Evolutionary conservation across 1,140 invertebrate species (phyloP).

Genomic region (Ceratoteleas bidentatus): DNA sequence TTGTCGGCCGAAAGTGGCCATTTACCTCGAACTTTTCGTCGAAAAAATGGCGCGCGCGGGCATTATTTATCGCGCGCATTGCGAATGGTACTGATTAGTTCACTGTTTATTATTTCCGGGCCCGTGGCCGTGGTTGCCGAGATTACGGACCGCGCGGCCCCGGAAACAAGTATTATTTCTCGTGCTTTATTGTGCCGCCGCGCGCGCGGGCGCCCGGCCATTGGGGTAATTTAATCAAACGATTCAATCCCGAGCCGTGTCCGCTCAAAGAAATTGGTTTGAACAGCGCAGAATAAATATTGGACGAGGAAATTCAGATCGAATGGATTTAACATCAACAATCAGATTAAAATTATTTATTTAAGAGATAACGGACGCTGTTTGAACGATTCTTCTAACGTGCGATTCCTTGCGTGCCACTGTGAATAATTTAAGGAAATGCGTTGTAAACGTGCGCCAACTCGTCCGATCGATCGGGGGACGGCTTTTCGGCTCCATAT

Average conservation of each 20-base stretch:
- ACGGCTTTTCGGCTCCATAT: too few relatives aligned
- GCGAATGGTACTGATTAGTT: slow-evolving; percentile 30
- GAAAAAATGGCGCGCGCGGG: slow-evolving; percentile 27
- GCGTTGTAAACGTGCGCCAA: background rate
- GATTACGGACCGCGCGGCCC: slow-evolving; percentile 14
- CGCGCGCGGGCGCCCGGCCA: background rate
- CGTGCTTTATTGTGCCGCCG: slow-evolving; percentile 11
- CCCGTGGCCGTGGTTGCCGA: slow-evolving; percentile 1
- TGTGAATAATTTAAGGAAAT: background rate
- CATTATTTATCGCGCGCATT: slow-evolving; percentile 36
- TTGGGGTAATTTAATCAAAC: slow-evolving; percentile 45
- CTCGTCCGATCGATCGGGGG: too few relatives aligned
- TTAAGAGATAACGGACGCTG: slow-evolving; percentile 3
- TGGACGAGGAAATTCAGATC: slow-evolving; percentile 23
- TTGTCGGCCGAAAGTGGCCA: slow-evolving; percentile 29
- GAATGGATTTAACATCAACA: slow-evolving; percentile 28
- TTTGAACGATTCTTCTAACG: slow-evolving; percentile 12
- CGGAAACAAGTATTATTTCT: slow-evolving; percentile 13
- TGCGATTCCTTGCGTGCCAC: background rate
- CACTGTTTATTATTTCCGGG: slow-evolving; percentile 40
- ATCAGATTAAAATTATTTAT: slow-evolving; percentile 35
- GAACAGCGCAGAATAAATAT: slow-evolving; percentile 21
- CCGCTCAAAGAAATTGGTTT: slow-evolving; percentile 38
- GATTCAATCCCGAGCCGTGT: slow-evolving; percentile 26
- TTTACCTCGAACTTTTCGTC: slow-evolving; percentile 41